Evolutionary conservation across 2,113 vertebrate genomes (phyloP).

Genomic region (Potamarius usumacintae): DNA sequence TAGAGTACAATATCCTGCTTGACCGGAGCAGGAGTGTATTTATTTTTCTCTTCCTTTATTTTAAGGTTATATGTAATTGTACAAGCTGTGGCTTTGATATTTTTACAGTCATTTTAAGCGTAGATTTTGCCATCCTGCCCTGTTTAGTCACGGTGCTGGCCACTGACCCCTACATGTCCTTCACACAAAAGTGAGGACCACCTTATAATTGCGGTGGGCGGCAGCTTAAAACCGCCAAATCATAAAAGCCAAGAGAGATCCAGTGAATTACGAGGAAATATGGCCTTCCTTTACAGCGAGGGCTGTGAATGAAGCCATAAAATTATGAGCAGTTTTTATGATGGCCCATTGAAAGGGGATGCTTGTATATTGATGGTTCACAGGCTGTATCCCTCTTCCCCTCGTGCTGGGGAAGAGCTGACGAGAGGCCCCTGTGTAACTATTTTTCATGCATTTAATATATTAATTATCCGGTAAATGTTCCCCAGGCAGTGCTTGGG

Average conservation of each 20-base stretch:
- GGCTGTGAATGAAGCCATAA: constrained; percentile 99
- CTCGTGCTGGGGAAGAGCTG: constrained; percentile 73
- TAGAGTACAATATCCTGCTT: constrained; percentile 28
- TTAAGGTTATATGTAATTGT: constrained; percentile 10
- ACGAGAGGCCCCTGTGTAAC: constrained; percentile 88
- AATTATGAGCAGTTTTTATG: constrained; percentile 99
- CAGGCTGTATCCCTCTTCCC: constrained; percentile 94
- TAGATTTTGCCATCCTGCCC: constrained; percentile 34
- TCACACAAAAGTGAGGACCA: constrained; percentile 77
- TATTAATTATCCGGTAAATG: constrained; percentile 99
- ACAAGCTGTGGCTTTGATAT: constrained; percentile 23
- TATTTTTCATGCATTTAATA: constrained; percentile 99
- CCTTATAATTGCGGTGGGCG: constrained; percentile 67
- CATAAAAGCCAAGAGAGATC: constrained; percentile 74
- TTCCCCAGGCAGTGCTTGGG: constrained; percentile 98
- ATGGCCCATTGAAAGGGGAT: constrained; percentile 96
- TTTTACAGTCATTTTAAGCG: constrained; percentile 26
- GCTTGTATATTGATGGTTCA: constrained; percentile 99
- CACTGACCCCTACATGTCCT: constrained; percentile 70
- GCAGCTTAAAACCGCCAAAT: constrained; percentile 75
- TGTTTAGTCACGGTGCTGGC: constrained; percentile 56
- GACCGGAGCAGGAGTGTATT: not conserved
- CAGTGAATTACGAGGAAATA: constrained; percentile 91
- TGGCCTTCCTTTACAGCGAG: constrained; percentile 96
- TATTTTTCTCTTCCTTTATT: not conserved